Evolutionary conservation across 2,113 vertebrate genomes (phyloP).

Genomic region (Scolopax mira): DNA sequence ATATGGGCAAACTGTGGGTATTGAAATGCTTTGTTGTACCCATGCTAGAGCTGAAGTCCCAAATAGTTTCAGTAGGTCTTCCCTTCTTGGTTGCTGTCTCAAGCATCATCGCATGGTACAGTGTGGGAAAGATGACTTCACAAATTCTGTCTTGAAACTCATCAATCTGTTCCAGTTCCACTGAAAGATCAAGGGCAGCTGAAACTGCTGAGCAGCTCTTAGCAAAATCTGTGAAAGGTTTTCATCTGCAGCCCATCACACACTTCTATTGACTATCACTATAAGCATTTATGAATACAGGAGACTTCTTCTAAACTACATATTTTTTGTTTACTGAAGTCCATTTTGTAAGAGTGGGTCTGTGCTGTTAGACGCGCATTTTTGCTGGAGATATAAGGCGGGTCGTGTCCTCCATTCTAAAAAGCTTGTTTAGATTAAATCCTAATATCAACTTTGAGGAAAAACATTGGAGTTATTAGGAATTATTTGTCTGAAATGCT

Average conservation of each 20-base stretch:
- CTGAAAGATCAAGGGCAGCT: background rate
- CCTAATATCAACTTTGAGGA: background rate
- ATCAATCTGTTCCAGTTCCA: background rate
- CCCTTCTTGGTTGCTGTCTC: background rate
- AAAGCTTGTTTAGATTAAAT: background rate
- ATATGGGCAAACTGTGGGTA: rapidly evolving
- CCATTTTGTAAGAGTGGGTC: background rate
- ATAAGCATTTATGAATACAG: background rate
- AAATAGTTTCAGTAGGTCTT: background rate
- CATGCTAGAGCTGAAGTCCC: background rate
- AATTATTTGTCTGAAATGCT: background rate
- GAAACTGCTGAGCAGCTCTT: background rate
- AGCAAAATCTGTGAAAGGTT: background rate
- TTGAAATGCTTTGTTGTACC: background rate
- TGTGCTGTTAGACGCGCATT: background rate
- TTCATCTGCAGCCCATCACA: background rate
- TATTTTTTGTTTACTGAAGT: background rate
- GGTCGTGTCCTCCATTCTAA: background rate
- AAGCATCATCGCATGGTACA: background rate
- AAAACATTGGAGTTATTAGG: background rate
- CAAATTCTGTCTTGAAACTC: background rate
- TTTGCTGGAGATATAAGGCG: background rate
- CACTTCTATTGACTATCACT: background rate
- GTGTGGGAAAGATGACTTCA: background rate
- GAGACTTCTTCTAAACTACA: background rate